Evolutionary conservation across 2,797 vertebrate genomes (phyloP).

Genomic region (Diceros bicornis): DNA sequence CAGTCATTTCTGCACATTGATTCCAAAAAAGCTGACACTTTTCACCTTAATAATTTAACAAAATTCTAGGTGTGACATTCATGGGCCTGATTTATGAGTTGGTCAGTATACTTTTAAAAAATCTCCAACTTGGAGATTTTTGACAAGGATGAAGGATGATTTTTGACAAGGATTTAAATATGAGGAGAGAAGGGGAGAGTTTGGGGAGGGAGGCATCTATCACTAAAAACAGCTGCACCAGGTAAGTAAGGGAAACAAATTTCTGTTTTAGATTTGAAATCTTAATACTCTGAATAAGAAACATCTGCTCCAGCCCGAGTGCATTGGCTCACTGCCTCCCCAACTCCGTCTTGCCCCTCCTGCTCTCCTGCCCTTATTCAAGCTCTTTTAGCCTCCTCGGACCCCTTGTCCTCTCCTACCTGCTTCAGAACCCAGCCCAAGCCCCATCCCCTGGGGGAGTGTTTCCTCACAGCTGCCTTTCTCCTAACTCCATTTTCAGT

Average conservation of each 20-base stretch:
- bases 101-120: rapidly evolving
- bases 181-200: rapidly evolving
- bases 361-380: rapidly evolving
- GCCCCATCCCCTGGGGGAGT: rapidly evolving
- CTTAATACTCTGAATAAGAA: background rate
- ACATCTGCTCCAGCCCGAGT: background rate
- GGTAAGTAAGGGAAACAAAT: rapidly evolving
- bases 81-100: background rate
- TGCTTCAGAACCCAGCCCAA: background rate
- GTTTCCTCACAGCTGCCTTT: rapidly evolving
- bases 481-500: rapidly evolving
- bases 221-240: background rate
- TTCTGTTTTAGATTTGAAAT: background rate
- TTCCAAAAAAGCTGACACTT: background rate
- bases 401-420: rapidly evolving
- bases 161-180: background rate
- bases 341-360: rapidly evolving
- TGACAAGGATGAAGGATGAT: background rate
- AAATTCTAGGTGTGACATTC: background rate
- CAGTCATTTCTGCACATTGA: background rate
- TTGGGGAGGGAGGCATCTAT: background rate
- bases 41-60: background rate
- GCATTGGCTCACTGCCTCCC: rapidly evolving
- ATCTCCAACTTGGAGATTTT: rapidly evolving
- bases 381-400: rapidly evolving